These are phyloP conservation scores for Isichthys henryi DNA, from an alignment of 2,113 vertebrate genomes.

Conservation along the genomic window DNA sequence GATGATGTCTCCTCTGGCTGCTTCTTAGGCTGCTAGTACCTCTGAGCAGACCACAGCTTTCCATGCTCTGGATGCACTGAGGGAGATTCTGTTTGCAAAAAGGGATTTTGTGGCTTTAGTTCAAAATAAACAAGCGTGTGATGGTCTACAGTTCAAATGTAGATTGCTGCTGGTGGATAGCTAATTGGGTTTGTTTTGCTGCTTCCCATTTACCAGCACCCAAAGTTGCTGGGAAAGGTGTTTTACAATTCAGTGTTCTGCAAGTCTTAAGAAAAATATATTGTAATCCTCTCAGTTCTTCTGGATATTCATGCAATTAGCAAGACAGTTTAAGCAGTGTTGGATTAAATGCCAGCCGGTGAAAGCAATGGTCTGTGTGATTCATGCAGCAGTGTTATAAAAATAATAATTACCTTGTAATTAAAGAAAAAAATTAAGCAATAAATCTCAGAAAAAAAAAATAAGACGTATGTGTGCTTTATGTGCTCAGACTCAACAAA, in stretches of 20 bases:
- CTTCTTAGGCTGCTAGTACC: background rate
- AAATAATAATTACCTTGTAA: slow-evolving; percentile 41
- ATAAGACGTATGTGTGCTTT: background rate
- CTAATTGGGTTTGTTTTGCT: slow-evolving; percentile 1
- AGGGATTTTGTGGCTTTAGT: background rate
- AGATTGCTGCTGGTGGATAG: background rate
- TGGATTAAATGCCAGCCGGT: slow-evolving; percentile 45
- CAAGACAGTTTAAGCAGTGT: slow-evolving; percentile 52
- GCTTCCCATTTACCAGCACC: background rate
- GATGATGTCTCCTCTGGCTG: background rate
- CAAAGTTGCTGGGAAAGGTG: slow-evolving; percentile 20
- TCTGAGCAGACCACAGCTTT: background rate
- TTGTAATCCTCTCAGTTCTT: slow-evolving; percentile 41
- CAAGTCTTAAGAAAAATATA: slow-evolving; percentile 39
- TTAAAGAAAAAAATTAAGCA: slow-evolving; percentile 31
- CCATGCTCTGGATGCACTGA: background rate
- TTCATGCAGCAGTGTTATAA: slow-evolving; percentile 45
- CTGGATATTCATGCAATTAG: slow-evolving; percentile 58
- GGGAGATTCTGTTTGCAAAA: background rate
- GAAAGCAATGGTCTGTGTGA: slow-evolving; percentile 44
- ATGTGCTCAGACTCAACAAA: background rate
- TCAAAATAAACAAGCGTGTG: background rate
- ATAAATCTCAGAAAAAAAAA: background rate
- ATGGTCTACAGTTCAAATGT: background rate
- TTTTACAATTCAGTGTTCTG: slow-evolving; percentile 31